phyloP scores from a whole-genome alignment of 2,888 invertebrate genomes.

The Cryptosula pallasiana region DNA sequence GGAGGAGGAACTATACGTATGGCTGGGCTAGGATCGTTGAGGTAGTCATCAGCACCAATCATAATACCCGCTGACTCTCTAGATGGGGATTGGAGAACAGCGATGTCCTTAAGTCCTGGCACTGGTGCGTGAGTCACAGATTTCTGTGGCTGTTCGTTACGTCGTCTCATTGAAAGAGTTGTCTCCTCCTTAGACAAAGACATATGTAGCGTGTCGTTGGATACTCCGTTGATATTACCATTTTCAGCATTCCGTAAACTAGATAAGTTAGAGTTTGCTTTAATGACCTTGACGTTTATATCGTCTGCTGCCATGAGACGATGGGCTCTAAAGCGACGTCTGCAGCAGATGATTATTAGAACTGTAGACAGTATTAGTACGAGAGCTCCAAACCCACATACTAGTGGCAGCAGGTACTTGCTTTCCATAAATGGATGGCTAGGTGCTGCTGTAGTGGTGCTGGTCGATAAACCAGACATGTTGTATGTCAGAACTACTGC shows the following conservation, averaged over 20 bases:
- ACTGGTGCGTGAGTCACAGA: constrained; percentile 14
- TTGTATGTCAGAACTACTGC: too few relatives aligned
- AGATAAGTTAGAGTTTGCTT: background rate
- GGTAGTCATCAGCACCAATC: constrained; percentile 10
- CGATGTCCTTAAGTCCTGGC: background rate
- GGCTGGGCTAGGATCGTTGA: background rate
- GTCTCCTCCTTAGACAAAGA: background rate
- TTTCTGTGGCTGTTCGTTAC: constrained; percentile 14
- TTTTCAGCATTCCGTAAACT: background rate
- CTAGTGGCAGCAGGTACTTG: constrained; percentile 6
- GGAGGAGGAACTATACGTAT: background rate
- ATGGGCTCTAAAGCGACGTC: background rate
- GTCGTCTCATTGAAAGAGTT: background rate
- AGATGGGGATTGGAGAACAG: background rate
- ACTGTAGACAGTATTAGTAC: background rate
- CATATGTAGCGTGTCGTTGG: too few relatives aligned
- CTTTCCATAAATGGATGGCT: background rate
- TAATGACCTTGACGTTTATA: constrained; percentile 10
- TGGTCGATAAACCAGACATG: background rate
- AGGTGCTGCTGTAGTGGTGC: background rate
- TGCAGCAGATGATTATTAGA: background rate
- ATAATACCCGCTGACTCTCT: background rate
- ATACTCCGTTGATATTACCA: background rate
- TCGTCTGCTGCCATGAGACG: background rate
- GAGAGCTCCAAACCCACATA: background rate